These are phyloP conservation scores for Morelia viridis DNA, from an alignment of 2,797 vertebrate species.

Conservation along the genomic window DNA sequence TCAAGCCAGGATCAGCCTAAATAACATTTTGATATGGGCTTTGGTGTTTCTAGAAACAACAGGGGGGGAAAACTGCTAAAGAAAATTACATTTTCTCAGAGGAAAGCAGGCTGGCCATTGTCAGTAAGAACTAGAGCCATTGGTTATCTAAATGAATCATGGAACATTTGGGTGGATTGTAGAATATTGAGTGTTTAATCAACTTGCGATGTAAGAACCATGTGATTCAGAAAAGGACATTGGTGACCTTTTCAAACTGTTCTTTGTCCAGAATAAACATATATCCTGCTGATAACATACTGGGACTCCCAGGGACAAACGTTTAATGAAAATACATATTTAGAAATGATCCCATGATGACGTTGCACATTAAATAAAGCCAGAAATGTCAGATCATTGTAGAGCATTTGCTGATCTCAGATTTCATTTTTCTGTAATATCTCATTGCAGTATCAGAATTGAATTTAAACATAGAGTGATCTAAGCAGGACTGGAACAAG, in stretches of 20 bases:
- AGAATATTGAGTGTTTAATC: conserved; percentile 46
- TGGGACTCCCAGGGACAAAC: conserved; percentile 17
- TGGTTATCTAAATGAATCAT: neutral
- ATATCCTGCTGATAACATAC: conserved; percentile 38
- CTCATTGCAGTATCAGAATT: neutral
- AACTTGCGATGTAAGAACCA: conserved; percentile 6
- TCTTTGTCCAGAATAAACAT: conserved; percentile 49
- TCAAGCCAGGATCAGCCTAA: conserved; percentile 25
- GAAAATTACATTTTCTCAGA: neutral
- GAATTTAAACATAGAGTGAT: neutral
- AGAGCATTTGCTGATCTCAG: neutral
- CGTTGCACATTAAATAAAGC: conserved; percentile 14
- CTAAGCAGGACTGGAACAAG: neutral
- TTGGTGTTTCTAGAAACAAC: conserved; percentile 24
- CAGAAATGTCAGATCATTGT: neutral
- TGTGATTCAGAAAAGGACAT: conserved; percentile 31
- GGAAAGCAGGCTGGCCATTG: neutral
- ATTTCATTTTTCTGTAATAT: neutral
- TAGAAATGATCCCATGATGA: neutral
- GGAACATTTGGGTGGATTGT: conserved; percentile 10
- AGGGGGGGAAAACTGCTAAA: neutral
- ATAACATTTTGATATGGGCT: neutral
- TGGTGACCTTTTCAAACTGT: conserved; percentile 31
- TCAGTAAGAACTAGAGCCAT: conserved; percentile 24
- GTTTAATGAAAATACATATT: conserved; percentile 37